Conservation (phyloP, 1,140 invertebrate genomes). For the Hypothenemus hampei region DNA sequence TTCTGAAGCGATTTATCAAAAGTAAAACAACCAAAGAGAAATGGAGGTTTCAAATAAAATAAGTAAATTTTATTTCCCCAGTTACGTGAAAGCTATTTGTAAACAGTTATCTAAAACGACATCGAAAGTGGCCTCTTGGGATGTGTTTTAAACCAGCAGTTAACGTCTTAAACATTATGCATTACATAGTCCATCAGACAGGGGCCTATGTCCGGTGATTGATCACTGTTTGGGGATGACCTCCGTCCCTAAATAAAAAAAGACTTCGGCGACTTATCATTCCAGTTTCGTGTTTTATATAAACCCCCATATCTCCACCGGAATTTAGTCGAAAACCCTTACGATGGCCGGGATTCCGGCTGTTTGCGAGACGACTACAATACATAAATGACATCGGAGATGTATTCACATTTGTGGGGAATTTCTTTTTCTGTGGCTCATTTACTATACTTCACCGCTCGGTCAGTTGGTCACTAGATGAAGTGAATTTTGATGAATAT, state of each 20-base stretch:
- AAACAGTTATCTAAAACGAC: constrained; percentile 35
- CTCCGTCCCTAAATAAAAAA: constrained; percentile 39
- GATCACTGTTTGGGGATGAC: constrained; percentile 40
- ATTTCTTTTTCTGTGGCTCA: constrained; percentile 39
- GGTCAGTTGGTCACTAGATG: constrained; percentile 45
- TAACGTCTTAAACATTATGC: constrained; percentile 46
- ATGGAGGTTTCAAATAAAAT: constrained; percentile 25
- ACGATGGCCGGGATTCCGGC: constrained; percentile 31
- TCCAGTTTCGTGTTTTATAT: constrained; percentile 39
- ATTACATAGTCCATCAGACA: constrained; percentile 45
- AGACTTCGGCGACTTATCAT: constrained; percentile 36
- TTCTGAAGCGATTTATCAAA: constrained; percentile 20
- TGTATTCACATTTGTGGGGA: constrained; percentile 44
- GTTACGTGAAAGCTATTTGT: constrained; percentile 31
- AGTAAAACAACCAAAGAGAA: too few relatives aligned
- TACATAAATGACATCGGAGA: constrained; percentile 42
- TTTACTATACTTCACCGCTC: constrained; percentile 34
- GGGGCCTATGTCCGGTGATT: constrained; percentile 41
- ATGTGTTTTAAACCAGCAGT: constrained; percentile 44
- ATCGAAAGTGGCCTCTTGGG: constrained; percentile 41
- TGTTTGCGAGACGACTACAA: constrained; percentile 35
- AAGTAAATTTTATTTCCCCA: constrained; percentile 26
- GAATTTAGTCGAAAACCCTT: constrained; percentile 28
- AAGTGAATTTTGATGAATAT: constrained; percentile 41
- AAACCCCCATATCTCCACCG: constrained; percentile 29